Evolutionary conservation across 2,113 vertebrate genomes (phyloP), one percentile per base, ranked within the genome.

Genomic region (Cricetomys ansorgei): DNA sequence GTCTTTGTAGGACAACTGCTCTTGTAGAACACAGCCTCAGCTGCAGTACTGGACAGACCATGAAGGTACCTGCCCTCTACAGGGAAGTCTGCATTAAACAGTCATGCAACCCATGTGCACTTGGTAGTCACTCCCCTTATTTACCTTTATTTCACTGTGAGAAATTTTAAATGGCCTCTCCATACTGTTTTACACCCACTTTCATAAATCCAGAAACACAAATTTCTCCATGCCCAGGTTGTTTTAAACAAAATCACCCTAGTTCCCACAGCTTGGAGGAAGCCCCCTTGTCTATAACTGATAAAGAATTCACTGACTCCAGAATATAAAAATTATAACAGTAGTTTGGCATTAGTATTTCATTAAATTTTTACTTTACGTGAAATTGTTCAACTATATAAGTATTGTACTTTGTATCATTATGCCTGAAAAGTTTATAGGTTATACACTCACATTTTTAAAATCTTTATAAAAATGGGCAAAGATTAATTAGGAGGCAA

Each of bases 61-160:
- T 27, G 0, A 43, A 77, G 25, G 1, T 9, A 37, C 0, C n/a
- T 31, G 8, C 21, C 43, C 45, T 34, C 17, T 3, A 5, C 40
- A 6, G 0, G 3, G 11, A 48, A 45, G n/a, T 19, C 17, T 9
- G 0, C 31, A 21, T 21, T 1, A 29, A 15, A 3, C 27, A 73
- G 19, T 0, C 4, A 19, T 8, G 31, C 23, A 17, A 21, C 12
- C 31, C 5, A 4, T 15, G 0, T 7, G 17, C 3, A 4, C 17
- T 0, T 0, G 19, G 11, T 15, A 1, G 2, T 17, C 3, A 3
- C 21, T 9, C 25, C 7, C 1, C 12, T 57, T 7, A 13, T 7
- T 67, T 19, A 62, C 17, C 7, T 65, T 69, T 34, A 43, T 1
- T 16, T 57, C 19, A 13, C 7, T 23, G 2, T 4, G 1, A 7